These are phyloP conservation scores for Drepana arcuata DNA, from an alignment of 1,140 invertebrate species.

Conservation along the genomic window DNA sequence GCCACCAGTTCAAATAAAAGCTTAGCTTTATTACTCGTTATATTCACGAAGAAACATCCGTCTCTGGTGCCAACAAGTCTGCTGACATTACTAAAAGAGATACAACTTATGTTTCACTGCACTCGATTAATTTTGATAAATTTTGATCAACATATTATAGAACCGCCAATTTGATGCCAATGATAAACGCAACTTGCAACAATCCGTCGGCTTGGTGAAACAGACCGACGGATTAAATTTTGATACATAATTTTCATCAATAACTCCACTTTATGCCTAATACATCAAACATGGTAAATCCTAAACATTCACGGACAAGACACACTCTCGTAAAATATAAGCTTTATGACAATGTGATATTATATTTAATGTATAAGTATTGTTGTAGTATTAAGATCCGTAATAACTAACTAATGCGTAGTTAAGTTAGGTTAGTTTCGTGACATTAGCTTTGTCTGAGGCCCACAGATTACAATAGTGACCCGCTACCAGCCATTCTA, in stretches of 20 bases:
- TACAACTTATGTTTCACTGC: conserved; percentile 47
- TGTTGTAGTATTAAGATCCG: conserved; percentile 66
- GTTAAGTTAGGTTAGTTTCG: conserved; percentile 65
- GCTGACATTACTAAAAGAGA: conserved; percentile 44
- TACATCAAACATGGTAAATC: conserved; percentile 67
- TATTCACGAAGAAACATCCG: conserved; percentile 73
- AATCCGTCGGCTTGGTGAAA: conserved; percentile 9
- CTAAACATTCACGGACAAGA: conserved; percentile 73
- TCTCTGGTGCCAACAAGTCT: conserved; percentile 67
- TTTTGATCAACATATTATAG: conserved; percentile 51
- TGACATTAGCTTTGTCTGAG: conserved; percentile 55
- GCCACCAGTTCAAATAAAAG: conserved; percentile 66
- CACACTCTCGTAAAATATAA: conserved; percentile 73
- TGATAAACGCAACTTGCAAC: conserved; percentile 36
- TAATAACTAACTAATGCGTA: conserved; percentile 70
- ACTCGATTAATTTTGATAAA: conserved; percentile 50
- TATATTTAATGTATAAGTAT: conserved; percentile 63
- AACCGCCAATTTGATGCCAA: conserved; percentile 54
- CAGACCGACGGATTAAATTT: conserved; percentile 24
- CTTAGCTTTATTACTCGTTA: conserved; percentile 74
- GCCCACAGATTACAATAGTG: conserved; percentile 70
- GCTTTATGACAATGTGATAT: conserved; percentile 73
- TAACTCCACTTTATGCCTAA: conserved; percentile 57
- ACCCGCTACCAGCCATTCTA: conserved; percentile 55
- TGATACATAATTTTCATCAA: conserved; percentile 40